A percentile compares a stretch with the other conserved stretches of the same genome.
These are phyloP conservation scores for Magallana nippona DNA, from an alignment of 2,888 invertebrate species.

Conservation along the genomic window DNA sequence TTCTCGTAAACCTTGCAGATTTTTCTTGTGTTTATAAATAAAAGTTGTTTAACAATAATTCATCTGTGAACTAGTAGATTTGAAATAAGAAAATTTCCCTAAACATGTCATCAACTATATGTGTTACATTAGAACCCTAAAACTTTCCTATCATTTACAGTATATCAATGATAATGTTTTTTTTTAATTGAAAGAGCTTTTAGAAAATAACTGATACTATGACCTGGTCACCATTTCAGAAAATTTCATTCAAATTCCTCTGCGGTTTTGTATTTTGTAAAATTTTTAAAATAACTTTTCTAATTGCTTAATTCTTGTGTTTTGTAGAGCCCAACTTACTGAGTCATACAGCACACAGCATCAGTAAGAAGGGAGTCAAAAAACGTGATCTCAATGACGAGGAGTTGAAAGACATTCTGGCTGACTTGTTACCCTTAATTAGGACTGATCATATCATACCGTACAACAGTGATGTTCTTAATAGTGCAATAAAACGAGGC, in stretches of 20 bases:
- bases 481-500: constrained; percentile 85
- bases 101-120: background rate
- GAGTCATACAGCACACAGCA: constrained; percentile 95
- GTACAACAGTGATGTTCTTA: constrained; percentile 84
- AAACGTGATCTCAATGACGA: constrained; percentile 90
- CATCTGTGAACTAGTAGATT: background rate
- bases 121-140: too few relatives aligned
- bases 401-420: constrained; percentile 90
- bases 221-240: too few relatives aligned
- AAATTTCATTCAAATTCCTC: too few relatives aligned
- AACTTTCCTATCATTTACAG: too few relatives aligned
- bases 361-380: constrained; percentile 90
- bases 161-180: too few relatives aligned
- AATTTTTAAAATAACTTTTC: background rate
- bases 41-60: too few relatives aligned
- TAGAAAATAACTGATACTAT: too few relatives aligned
- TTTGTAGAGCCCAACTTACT: constrained; percentile 90
- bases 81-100: background rate
- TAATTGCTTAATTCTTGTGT: background rate
- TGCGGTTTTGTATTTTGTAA: background rate
- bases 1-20: too few relatives aligned
- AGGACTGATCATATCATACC: constrained; percentile 94
- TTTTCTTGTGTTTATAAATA: too few relatives aligned
- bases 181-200: too few relatives aligned
- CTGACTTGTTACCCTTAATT: constrained; percentile 90